A percentile compares a stretch with the other conserved stretches of the same genome.
Conservation (phyloP, 2,797 vertebrate genomes). For the Labeo calbasu region DNA sequence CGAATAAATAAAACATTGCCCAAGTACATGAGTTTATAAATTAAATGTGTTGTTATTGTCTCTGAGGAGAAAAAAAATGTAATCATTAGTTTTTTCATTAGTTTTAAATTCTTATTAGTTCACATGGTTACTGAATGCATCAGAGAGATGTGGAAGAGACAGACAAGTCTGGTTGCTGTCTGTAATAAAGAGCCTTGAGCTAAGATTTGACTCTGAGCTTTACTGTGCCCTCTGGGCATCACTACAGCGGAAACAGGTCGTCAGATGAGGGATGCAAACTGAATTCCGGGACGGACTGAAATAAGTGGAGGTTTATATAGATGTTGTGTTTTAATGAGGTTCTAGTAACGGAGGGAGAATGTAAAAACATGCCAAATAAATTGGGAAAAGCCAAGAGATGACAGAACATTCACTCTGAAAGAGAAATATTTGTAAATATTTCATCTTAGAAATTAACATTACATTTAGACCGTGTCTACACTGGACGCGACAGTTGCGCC, state of each 20-base stretch:
- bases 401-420: not conserved
- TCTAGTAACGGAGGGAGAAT: not conserved
- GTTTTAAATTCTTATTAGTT: not conserved
- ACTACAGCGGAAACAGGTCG: not conserved
- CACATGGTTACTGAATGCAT: not conserved
- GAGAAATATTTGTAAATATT: not conserved
- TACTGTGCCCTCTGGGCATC: not conserved
- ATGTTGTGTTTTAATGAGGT: not conserved
- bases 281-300: not conserved
- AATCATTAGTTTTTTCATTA: not conserved
- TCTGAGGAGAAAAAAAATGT: not conserved
- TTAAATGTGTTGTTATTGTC: conserved; percentile 29
- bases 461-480: not conserved
- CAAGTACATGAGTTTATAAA: conserved; percentile 15
- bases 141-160: not conserved
- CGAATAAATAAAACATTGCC: conserved; percentile 32
- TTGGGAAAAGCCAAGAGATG: not conserved
- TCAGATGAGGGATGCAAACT: not conserved
- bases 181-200: conserved; percentile 7
- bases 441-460: not conserved
- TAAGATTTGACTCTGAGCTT: not conserved
- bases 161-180: not conserved
- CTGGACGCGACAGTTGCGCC: too few relatives aligned
- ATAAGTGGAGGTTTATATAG: not conserved
- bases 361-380: not conserved